A percentile compares a stretch with the other conserved stretches of the same genome.
phyloP scores from a whole-genome alignment of 2,888 invertebrate genomes.

The Leptopterna dolabrata region DNA sequence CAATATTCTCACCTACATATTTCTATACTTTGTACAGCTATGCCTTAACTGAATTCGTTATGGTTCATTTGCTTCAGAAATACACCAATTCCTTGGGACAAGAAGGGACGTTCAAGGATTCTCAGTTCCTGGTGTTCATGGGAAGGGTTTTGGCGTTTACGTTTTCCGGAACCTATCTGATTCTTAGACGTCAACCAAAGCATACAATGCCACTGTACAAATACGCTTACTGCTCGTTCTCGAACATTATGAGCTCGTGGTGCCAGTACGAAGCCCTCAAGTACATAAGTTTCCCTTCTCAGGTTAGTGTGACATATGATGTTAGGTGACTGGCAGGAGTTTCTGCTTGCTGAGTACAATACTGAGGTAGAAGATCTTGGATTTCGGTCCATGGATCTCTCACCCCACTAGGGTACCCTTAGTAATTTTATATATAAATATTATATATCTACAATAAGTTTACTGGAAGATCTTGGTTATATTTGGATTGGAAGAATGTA shows the following conservation, averaged over 20 bases:
- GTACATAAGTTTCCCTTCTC: slow-evolving; percentile 97
- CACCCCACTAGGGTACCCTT: too few species aligned
- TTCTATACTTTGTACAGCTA: too few species aligned
- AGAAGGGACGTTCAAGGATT: slow-evolving; percentile 84
- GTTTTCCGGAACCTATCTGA: slow-evolving; percentile 76
- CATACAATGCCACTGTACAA: slow-evolving; percentile 91
- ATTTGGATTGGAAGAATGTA: too few species aligned
- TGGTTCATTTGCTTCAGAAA: slow-evolving; percentile 68
- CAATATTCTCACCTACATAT: too few species aligned
- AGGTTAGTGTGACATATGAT: slow-evolving; percentile 71
- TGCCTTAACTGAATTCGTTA: too few species aligned
- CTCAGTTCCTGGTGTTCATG: slow-evolving; percentile 95
- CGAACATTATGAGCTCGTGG: slow-evolving; percentile 98
- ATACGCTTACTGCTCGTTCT: slow-evolving; percentile 95
- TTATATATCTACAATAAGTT: too few species aligned
- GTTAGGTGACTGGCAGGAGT: too few species aligned
- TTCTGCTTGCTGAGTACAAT: too few species aligned
- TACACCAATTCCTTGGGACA: slow-evolving; percentile 76
- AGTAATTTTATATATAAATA: too few species aligned
- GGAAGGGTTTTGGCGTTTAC: slow-evolving; percentile 90
- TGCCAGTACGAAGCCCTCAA: slow-evolving; percentile 99
- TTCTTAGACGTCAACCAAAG: slow-evolving; percentile 73
- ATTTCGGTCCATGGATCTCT: neutral
- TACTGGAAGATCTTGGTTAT: too few species aligned
- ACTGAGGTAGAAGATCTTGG: too few species aligned